Percentiles rank a stretch among this genome's conserved stretches.
Evolutionary conservation across 2,113 vertebrate species (phyloP).

Genomic region (Felis chaus): DNA sequence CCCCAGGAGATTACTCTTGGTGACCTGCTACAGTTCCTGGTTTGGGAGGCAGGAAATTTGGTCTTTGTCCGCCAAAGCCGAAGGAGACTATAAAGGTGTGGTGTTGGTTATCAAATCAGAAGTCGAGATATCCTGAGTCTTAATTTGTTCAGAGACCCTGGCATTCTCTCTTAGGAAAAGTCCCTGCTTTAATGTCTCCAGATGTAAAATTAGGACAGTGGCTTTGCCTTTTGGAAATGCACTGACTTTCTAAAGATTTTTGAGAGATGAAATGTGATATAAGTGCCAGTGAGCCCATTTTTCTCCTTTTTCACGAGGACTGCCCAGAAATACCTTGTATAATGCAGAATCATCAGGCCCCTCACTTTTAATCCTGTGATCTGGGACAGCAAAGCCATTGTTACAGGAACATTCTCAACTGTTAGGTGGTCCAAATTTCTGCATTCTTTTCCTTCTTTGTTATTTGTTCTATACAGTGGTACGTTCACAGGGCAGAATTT

Average conservation of each 20-base stretch:
- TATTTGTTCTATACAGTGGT: conserved; percentile 24
- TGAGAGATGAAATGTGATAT: neutral
- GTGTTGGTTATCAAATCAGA: conserved; percentile 40
- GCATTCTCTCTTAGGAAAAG: neutral
- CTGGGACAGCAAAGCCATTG: conserved; percentile 39
- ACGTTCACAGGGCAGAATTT: conserved; percentile 5
- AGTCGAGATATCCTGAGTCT: conserved; percentile 60
- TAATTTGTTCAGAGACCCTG: conserved; percentile 17
- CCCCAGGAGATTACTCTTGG: neutral
- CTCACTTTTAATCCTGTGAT: conserved; percentile 43
- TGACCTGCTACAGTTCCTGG: conserved; percentile 24
- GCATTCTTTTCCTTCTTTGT: conserved; percentile 50
- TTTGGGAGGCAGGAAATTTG: conserved; percentile 67
- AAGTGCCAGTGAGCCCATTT: neutral
- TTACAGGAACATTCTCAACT: conserved; percentile 7
- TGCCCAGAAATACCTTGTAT: conserved; percentile 18
- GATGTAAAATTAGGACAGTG: neutral
- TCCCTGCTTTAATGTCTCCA: neutral
- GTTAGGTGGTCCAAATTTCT: neutral
- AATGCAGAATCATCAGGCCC: neutral
- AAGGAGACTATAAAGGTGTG: conserved; percentile 43
- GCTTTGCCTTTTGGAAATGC: neutral
- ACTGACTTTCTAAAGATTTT: conserved; percentile 15
- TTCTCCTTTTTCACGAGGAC: neutral
- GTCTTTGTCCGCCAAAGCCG: conserved; percentile 20